Percentiles rank a stretch among this genome's conserved stretches.
Evolutionary conservation across 2,113 vertebrate genomes (phyloP).

Genomic region (Xenus cinereus): DNA sequence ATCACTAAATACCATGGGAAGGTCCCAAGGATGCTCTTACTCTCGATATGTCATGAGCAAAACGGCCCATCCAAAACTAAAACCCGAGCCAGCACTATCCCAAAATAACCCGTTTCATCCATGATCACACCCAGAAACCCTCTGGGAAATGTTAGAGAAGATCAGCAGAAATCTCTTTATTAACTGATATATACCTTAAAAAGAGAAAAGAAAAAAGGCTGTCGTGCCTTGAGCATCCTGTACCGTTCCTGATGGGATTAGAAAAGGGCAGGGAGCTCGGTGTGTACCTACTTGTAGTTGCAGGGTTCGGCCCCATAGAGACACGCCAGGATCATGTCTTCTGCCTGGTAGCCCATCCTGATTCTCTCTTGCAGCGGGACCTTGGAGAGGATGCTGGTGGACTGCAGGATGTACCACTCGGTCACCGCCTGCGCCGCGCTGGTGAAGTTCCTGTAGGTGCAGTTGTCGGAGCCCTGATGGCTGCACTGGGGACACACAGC

Average conservation of each 20-base stretch:
- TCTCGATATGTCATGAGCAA: rapidly evolving
- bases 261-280: not conserved
- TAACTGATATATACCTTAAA: not conserved
- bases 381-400: constrained; percentile 77
- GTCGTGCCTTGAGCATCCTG: rapidly evolving
- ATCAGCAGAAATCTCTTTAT: not conserved
- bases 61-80: not conserved
- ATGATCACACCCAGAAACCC: not conserved
- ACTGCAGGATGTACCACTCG: constrained; percentile 81
- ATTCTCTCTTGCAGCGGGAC: constrained; percentile 55
- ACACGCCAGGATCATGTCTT: constrained; percentile 80
- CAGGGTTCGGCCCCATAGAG: constrained; percentile 77
- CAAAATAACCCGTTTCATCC: not conserved
- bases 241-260: rapidly evolving
- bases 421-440: constrained; percentile 74
- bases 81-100: not conserved
- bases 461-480: constrained; percentile 25
- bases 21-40: not conserved
- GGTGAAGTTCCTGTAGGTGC: constrained; percentile 78
- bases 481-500: constrained; percentile 69
- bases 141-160: not conserved
- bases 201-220: not conserved
- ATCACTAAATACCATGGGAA: not conserved
- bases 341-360: constrained; percentile 73
- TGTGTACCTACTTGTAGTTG: constrained; percentile 72